These are phyloP conservation scores for Xyrauchen texanus DNA, from an alignment of 2,113 vertebrate species.

Conservation along the genomic window DNA sequence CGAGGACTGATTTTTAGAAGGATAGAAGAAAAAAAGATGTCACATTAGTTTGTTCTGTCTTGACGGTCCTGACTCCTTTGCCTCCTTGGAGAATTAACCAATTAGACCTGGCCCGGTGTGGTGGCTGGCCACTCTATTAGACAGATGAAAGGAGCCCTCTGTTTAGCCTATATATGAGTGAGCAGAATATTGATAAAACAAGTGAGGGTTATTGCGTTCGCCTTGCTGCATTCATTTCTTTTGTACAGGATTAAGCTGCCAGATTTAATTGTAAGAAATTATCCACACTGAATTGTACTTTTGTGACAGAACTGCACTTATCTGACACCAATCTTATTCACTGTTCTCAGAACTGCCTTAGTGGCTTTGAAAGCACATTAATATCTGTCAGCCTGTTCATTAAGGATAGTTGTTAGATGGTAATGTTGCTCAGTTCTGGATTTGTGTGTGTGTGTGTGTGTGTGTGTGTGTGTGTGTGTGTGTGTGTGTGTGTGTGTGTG, in stretches of 20 bases:
- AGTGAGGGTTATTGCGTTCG: neutral
- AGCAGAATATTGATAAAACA: constrained; percentile 42
- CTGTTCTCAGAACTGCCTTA: constrained; percentile 5
- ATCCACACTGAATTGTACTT: constrained; percentile 13
- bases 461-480: too few relatives aligned
- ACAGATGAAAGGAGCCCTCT: constrained; percentile 40
- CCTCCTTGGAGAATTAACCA: constrained; percentile 46
- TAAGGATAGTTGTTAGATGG: constrained; percentile 38
- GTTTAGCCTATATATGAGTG: constrained; percentile 33
- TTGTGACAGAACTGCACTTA: constrained; percentile 37
- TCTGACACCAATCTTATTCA: constrained; percentile 37
- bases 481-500: neutral
- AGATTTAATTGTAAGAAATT: constrained; percentile 21
- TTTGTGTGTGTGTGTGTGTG: neutral
- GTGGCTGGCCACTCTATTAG: constrained; percentile 20
- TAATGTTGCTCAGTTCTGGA: constrained; percentile 7
- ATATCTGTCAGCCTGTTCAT: constrained; percentile 34
- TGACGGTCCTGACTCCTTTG: constrained; percentile 38
- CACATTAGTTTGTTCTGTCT: constrained; percentile 41
- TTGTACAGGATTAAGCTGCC: constrained; percentile 2
- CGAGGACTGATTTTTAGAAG: neutral
- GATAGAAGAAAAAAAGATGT: neutral
- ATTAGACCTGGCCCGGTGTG: constrained; percentile 33
- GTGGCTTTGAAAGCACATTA: constrained; percentile 23
- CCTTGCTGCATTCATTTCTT: too few relatives aligned